Evolutionary conservation across 2,113 vertebrate genomes (phyloP).

Genomic region (Lates calcarifer): DNA sequence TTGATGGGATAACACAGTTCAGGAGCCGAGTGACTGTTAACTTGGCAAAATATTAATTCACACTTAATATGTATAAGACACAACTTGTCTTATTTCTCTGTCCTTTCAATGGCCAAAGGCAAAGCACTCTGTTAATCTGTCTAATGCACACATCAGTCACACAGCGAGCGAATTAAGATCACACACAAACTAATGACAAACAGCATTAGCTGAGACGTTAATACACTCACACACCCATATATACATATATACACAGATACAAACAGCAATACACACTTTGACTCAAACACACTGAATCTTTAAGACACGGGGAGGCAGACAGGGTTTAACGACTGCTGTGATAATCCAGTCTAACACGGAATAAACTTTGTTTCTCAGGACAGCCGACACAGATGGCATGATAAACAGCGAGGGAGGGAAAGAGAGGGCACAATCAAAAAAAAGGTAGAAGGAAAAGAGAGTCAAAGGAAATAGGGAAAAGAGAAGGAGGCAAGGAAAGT

Average conservation of each 20-base stretch:
- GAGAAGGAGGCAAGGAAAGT: background rate
- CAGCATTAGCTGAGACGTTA: background rate
- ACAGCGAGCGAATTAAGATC: background rate
- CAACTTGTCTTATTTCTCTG: background rate
- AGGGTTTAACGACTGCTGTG: conserved; percentile 34
- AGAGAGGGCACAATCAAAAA: background rate
- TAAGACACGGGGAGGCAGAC: background rate
- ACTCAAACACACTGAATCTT: background rate
- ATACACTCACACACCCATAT: background rate
- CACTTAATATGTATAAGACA: conserved; percentile 4
- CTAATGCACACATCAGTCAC: conserved; percentile 17
- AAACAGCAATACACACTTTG: background rate
- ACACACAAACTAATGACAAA: background rate
- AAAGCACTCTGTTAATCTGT: conserved; percentile 2
- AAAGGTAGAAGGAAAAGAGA: background rate
- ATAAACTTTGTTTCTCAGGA: background rate
- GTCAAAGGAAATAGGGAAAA: background rate
- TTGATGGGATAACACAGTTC: background rate
- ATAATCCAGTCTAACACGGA: conserved; percentile 16
- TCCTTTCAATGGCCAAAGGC: background rate
- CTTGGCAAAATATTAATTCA: no score
- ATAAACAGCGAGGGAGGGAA: background rate
- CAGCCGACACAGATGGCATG: background rate
- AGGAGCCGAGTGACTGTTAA: background rate
- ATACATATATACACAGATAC: background rate